Percentiles rank a stretch among this genome's conserved stretches.
phyloP scores from a whole-genome alignment of 2,113 vertebrate species.

The Beaufortia kweichowensis region DNA sequence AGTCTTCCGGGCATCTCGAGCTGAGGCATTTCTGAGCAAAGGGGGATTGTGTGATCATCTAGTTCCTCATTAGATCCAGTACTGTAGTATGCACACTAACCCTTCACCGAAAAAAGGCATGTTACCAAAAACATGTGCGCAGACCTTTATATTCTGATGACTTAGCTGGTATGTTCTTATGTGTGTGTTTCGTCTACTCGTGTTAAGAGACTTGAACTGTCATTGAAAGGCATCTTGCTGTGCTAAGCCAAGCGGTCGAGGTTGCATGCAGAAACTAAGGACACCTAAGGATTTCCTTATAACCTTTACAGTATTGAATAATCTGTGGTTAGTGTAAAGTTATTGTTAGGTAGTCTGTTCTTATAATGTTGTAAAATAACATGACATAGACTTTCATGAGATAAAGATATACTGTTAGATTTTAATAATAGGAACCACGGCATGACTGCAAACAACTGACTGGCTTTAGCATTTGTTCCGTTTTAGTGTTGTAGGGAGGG shows the following conservation, averaged over 20 bases:
- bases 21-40: conserved; percentile 54
- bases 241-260: conserved; percentile 59
- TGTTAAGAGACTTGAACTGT: conserved; percentile 27
- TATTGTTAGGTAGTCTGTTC: conserved; percentile 51
- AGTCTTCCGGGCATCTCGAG: conserved; percentile 70
- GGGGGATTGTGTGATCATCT: conserved; percentile 49
- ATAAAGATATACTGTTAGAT: not conserved
- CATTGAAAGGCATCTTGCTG: conserved; percentile 56
- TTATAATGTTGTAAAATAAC: conserved; percentile 50
- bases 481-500: conserved; percentile 33
- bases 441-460: not conserved
- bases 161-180: conserved; percentile 33
- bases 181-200: conserved; percentile 6
- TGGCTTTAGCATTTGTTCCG: conserved; percentile 4
- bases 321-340: conserved; percentile 55
- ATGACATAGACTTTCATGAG: conserved; percentile 58
- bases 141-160: conserved; percentile 32
- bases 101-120: conserved; percentile 44
- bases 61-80: conserved; percentile 26
- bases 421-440: not conserved
- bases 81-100: conserved; percentile 44
- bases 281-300: conserved; percentile 48
- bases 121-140: conserved; percentile 56
- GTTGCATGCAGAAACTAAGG: conserved; percentile 15
- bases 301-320: not conserved